Conservation (phyloP, 2,113 vertebrate species). For the Mustela lutreola region DNA sequence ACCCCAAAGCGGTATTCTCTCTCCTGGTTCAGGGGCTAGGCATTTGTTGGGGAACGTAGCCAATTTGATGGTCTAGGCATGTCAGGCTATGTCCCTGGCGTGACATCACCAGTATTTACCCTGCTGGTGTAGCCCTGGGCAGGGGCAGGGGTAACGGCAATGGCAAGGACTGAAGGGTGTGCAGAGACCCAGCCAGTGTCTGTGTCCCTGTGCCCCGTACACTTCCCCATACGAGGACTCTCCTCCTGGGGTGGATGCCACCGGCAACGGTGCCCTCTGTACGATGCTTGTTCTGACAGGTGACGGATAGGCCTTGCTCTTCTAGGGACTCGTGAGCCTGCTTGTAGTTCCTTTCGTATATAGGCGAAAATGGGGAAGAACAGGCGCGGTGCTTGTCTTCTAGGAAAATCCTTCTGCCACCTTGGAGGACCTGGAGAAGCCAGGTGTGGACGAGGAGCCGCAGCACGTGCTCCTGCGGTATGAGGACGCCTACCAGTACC, state of each 20-base stretch:
- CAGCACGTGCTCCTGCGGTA: constrained; percentile 98
- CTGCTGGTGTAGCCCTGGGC: not conserved
- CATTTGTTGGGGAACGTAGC: not conserved
- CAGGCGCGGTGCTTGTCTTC: not conserved
- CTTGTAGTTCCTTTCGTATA: rapidly evolving
- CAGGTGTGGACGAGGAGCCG: constrained; percentile 97
- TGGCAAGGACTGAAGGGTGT: too few relatives aligned
- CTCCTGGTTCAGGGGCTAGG: not conserved
- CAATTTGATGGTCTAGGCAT: not conserved
- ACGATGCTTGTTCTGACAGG: too few relatives aligned
- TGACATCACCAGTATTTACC: too few relatives aligned
- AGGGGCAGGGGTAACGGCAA: not conserved
- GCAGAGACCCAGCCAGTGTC: not conserved
- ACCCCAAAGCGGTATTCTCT: not conserved
- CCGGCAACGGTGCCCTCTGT: rapidly evolving
- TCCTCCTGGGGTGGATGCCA: not conserved
- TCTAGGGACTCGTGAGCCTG: not conserved
- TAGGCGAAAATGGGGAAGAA: not conserved
- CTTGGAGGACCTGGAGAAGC: constrained; percentile 98
- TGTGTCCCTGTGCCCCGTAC: not conserved
- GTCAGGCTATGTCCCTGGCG: not conserved
- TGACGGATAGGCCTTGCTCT: rapidly evolving
- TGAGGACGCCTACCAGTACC: constrained; percentile 99
- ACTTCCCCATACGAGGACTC: not conserved
- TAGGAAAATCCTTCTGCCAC: constrained; percentile 98